Base-by-base conservation (phyloP, 2,113 vertebrate species). In the Alexandromys fortis region DNA sequence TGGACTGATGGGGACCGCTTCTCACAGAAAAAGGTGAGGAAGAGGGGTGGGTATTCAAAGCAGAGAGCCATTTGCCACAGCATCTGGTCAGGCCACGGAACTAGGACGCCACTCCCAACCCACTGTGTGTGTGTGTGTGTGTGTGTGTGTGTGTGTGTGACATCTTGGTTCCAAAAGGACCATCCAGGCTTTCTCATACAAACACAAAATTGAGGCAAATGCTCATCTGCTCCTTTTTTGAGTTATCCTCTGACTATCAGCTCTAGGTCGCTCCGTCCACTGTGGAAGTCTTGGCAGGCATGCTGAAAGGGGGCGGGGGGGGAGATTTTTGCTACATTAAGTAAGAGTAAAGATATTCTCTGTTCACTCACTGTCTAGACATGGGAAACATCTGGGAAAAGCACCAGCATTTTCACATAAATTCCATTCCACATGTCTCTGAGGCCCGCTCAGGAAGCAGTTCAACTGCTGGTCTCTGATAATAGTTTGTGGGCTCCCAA, bases 331-430 rank as follows among this genome's bases (percentile, higher is more conserved):
- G 86, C n/a, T 96, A 75, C 76, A 88, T 95, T 89, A 96, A 91
- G 92, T 97, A 97, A 97, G 94, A 91, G 65, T 91, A 85, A 92
- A 97, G 96, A 95, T 95, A 96, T 86, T 95, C 95, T 91, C 70
- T 94, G 78, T 91, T 90, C 94, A 81, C 91, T 96, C 83, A 86
- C 92, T 91, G 96, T 95, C 94, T 97, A 97, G 97, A 97, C 94
- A 35, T 86, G 90, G 87, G 79, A 97, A 97, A 96, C 94, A 98
- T 96, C 94, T 97, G 96, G 96, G 91, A 97, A 97, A 95, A 65
- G 83, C 45, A 95, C 92, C 85, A 96, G 92, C 73, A 92, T 86
- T 96, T 92, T 94, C 65, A 61, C 97, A 96, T 89, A 91, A 97
- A 94, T 97, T 97, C 95, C 78, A 81, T 95, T 91, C 77, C 52